phyloP scores from a whole-genome alignment of 2,113 vertebrate species.

The Nipponia nippon region DNA sequence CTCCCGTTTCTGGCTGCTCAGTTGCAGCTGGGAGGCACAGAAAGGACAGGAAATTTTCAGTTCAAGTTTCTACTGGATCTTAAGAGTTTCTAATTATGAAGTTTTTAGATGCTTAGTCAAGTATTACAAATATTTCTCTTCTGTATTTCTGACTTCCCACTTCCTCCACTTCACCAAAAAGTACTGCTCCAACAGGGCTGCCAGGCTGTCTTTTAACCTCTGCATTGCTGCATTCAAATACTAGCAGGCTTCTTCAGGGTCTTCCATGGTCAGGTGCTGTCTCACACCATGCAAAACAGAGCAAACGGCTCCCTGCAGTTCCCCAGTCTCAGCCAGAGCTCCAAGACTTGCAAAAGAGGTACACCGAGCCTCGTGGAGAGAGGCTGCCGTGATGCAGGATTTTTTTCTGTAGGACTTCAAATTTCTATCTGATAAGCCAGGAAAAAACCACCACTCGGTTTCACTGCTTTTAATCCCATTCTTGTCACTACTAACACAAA shows the following conservation, averaged over 20 bases:
- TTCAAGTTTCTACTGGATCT: background rate
- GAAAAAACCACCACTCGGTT: fast-evolving
- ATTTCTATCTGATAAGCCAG: background rate
- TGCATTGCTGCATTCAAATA: background rate
- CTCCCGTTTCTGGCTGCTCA: background rate
- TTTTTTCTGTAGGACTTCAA: background rate
- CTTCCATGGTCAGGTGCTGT: background rate
- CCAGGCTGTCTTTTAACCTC: background rate
- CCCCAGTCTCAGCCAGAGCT: background rate
- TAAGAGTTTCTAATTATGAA: background rate
- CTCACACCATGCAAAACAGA: background rate
- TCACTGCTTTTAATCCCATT: background rate
- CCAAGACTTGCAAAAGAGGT: background rate
- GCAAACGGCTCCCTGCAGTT: background rate
- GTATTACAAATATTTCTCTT: background rate
- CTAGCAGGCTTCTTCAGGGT: background rate
- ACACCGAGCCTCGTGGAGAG: background rate
- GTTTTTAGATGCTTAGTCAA: background rate
- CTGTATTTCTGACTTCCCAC: background rate
- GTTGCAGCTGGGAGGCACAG: background rate
- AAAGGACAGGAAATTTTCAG: background rate
- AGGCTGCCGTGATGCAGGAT: background rate
- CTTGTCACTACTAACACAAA: background rate
- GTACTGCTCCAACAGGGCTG: background rate
- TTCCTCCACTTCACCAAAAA: background rate